Evolutionary conservation across 2,113 vertebrate genomes (phyloP).

Genomic region (Zingel zingel): DNA sequence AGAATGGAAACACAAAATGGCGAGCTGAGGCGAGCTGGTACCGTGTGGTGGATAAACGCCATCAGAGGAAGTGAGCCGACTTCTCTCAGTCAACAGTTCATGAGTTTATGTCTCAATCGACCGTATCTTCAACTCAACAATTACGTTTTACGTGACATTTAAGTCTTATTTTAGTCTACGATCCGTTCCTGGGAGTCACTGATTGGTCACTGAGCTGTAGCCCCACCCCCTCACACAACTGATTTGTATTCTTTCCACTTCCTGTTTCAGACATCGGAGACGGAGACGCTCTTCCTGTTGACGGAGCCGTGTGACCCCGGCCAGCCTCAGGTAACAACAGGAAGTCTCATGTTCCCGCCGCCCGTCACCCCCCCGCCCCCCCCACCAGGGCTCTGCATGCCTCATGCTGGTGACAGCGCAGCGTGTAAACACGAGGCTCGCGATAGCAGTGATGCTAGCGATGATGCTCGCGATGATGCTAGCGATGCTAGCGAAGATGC

Average conservation of each 20-base stretch:
- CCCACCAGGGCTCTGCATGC: conserved; percentile 25
- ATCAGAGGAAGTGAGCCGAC: too few relatives aligned
- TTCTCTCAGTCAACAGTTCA: too few relatives aligned
- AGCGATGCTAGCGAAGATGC: conserved; percentile 67
- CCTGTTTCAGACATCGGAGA: conserved; percentile 73
- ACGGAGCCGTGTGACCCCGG: conserved; percentile 54
- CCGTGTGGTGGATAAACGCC: too few relatives aligned
- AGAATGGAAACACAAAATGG: too few relatives aligned
- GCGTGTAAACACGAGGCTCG: conserved; percentile 1
- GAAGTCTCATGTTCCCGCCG: conserved; percentile 32
- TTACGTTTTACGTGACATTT: too few relatives aligned
- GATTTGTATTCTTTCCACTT: background rate
- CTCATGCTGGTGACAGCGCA: conserved; percentile 12
- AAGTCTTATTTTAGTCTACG: too few relatives aligned
- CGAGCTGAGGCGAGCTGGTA: too few relatives aligned
- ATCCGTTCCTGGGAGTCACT: background rate
- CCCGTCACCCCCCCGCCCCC: conserved; percentile 34
- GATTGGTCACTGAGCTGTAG: background rate
- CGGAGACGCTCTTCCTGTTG: conserved; percentile 50
- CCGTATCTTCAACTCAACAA: too few relatives aligned
- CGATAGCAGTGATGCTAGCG: conserved; percentile 35
- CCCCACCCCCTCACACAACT: background rate
- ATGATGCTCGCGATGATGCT: conserved; percentile 37
- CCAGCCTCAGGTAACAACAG: conserved; percentile 64
- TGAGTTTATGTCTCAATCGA: too few relatives aligned